Conservation (phyloP, 1,140 invertebrate species). For the Trichonephila clavipes region DNA sequence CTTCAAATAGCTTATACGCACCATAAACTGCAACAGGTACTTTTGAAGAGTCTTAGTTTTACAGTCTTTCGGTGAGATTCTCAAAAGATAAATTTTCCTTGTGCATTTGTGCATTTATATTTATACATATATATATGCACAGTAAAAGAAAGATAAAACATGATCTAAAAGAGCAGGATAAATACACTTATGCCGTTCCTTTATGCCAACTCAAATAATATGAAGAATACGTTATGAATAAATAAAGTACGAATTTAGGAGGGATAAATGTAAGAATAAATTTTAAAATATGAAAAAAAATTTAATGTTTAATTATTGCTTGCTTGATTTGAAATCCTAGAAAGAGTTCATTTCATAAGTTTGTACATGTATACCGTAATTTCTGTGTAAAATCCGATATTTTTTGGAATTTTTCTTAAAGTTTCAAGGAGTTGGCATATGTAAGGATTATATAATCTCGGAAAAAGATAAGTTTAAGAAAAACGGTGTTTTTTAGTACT, state of each 20-base stretch:
- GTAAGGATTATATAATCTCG: too few species aligned
- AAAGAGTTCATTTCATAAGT: too few species aligned
- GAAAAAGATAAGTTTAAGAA: too few species aligned
- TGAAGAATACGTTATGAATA: background rate
- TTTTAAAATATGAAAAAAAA: too few species aligned
- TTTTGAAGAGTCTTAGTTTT: conserved; percentile 27
- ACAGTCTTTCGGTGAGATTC: conserved; percentile 6
- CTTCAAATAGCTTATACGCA: conserved; percentile 17
- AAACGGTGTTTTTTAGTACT: too few species aligned
- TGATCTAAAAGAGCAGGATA: background rate
- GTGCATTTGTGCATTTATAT: background rate
- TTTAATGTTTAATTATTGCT: too few species aligned
- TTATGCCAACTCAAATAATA: background rate
- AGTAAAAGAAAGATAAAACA: background rate
- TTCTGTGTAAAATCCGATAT: too few species aligned
- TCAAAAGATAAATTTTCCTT: conserved; percentile 1
- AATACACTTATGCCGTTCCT: background rate
- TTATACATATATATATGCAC: background rate
- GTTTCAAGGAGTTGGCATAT: too few species aligned
- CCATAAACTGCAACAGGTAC: conserved; percentile 37
- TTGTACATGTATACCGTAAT: too few species aligned
- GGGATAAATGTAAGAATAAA: too few species aligned
- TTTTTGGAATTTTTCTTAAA: too few species aligned
- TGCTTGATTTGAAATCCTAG: too few species aligned
- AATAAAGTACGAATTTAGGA: background rate